Percentiles rank a stretch among this genome's conserved stretches.
These are phyloP conservation scores for Myiopsitta monachus DNA, from an alignment of 2,113 vertebrate species.

Conservation along the genomic window DNA sequence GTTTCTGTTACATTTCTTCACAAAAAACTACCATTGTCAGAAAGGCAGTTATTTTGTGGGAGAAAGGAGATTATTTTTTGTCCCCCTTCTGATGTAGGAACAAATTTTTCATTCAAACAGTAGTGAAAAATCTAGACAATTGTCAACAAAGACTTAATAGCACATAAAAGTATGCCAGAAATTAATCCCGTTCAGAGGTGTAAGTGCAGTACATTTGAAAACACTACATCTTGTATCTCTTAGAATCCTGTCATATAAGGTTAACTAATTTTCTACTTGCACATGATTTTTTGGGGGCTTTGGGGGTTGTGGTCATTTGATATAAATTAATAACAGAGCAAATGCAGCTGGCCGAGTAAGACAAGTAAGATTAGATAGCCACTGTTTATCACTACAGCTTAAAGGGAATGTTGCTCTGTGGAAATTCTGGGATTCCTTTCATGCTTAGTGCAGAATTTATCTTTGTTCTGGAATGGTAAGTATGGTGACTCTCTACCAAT, in stretches of 20 bases:
- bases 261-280: background rate
- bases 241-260: background rate
- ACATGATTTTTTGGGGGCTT: background rate
- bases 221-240: background rate
- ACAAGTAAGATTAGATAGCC: slow-evolving; percentile 16
- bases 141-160: background rate
- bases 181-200: background rate
- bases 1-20: background rate
- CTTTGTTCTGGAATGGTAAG: background rate
- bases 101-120: background rate
- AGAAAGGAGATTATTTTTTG: background rate
- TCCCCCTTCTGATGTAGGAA: background rate
- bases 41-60: background rate
- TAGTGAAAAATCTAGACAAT: background rate
- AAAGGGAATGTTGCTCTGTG: background rate
- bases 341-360: slow-evolving; percentile 6
- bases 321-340: slow-evolving; percentile 20
- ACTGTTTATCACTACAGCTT: slow-evolving; percentile 19
- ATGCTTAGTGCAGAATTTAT: background rate
- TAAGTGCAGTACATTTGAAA: background rate
- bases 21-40: background rate
- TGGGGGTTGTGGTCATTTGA: background rate
- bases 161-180: background rate
- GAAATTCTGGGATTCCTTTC: slow-evolving; percentile 36
- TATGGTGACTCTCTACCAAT: background rate